A percentile compares a stretch with the other conserved stretches of the same genome.
These are phyloP conservation scores for Caradrina clavipalpis DNA, from an alignment of 2,888 invertebrate species.

Conservation along the genomic window DNA sequence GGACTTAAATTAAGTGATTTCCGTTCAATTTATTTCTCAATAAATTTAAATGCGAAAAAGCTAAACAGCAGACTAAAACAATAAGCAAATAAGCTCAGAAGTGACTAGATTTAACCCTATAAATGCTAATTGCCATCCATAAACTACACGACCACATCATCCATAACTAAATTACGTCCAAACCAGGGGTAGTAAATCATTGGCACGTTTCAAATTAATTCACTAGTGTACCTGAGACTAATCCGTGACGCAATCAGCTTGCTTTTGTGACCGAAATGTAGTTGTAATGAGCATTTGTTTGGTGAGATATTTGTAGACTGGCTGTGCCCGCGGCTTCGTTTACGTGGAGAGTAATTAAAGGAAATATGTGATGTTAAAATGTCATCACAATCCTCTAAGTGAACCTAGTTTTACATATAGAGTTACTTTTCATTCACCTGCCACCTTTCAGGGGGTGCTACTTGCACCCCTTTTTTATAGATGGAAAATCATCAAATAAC, in stretches of 20 bases:
- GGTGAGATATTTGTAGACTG: slow-evolving; percentile 8
- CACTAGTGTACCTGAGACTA: slow-evolving; percentile 78
- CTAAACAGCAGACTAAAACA: slow-evolving; percentile 13
- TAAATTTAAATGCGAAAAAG: background rate
- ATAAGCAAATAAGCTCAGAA: slow-evolving; percentile 34
- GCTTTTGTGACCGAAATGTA: slow-evolving; percentile 75
- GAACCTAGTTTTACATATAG: too few relatives aligned
- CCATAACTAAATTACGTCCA: slow-evolving; percentile 81
- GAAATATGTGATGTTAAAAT: too few relatives aligned
- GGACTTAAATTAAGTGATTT: too few relatives aligned
- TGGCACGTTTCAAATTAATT: slow-evolving; percentile 86
- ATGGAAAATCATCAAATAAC: too few relatives aligned
- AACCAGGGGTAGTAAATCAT: slow-evolving; percentile 83
- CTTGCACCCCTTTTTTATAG: too few relatives aligned
- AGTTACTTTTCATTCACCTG: too few relatives aligned
- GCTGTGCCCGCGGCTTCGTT: background rate
- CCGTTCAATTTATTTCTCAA: slow-evolving; percentile 4
- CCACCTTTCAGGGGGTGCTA: too few relatives aligned
- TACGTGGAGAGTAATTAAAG: too few relatives aligned
- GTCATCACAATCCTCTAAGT: too few relatives aligned
- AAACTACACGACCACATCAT: slow-evolving; percentile 78
- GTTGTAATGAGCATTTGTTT: slow-evolving; percentile 43
- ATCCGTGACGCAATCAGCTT: slow-evolving; percentile 78
- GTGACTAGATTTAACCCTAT: slow-evolving; percentile 64
- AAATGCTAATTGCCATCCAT: slow-evolving; percentile 77